Conservation (phyloP, 53 echinoderm and acorn worm genomes). For the Paracentrotus lividus region DNA sequence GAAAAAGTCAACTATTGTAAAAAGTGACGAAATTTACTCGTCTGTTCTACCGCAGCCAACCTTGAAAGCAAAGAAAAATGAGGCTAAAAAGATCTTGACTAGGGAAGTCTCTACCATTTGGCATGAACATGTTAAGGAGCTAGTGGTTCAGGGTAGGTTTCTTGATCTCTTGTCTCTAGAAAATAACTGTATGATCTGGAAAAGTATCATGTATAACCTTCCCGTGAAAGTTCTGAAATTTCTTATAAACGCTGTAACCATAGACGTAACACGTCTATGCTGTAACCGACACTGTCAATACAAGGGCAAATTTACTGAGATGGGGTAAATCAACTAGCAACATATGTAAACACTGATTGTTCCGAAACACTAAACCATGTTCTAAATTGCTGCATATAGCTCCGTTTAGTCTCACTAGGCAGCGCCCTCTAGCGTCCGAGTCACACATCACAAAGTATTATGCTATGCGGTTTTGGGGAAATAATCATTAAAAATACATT, state of each 20-base stretch:
- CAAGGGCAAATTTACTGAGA: neutral
- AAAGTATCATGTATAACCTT: slow-evolving; percentile 8
- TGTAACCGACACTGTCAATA: neutral
- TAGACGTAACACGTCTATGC: no score
- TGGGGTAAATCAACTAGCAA: neutral
- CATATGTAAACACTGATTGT: slow-evolving; percentile 8
- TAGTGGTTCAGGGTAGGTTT: neutral
- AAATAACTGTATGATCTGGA: slow-evolving; percentile 6
- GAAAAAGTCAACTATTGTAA: neutral
- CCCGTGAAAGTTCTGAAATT: slow-evolving; percentile 2
- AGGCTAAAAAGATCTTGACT: neutral
- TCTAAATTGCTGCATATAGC: neutral
- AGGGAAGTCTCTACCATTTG: neutral
- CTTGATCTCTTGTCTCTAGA: neutral
- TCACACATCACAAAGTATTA: no score
- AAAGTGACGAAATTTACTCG: neutral
- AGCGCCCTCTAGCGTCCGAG: no score
- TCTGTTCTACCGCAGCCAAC: neutral
- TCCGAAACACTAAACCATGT: neutral
- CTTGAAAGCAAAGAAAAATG: no score
- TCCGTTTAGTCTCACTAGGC: no score
- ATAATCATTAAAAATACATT: no score
- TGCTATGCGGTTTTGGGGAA: no score
- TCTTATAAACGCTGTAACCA: slow-evolving; percentile 16
- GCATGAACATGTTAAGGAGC: slow-evolving; percentile 20